Conservation (phyloP, 37 sponge, comb jelly and placozoan species). For the Theonella swinhoei region DNA sequence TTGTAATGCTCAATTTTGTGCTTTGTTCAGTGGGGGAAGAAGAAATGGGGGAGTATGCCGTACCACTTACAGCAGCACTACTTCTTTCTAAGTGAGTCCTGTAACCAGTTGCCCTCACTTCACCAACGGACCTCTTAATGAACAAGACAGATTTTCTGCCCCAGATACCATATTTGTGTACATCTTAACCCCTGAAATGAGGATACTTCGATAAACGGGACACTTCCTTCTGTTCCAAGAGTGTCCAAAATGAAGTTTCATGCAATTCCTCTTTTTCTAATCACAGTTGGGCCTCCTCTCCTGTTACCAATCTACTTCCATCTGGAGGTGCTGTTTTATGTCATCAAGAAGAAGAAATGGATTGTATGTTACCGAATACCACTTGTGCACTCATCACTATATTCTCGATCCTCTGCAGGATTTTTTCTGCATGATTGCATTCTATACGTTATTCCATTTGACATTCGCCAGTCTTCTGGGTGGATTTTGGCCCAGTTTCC, state of each 20-base stretch:
- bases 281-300: conserved; percentile 77
- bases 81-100: conserved; percentile 74
- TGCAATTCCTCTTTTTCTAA: neutral
- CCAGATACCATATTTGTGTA: too few species aligned
- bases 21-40: conserved; percentile 66
- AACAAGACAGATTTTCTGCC: too few species aligned
- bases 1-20: too few species aligned
- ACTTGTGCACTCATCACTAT: neutral
- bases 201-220: too few species aligned
- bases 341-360: conserved; percentile 44
- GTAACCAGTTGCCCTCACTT: neutral
- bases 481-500: conserved; percentile 71
- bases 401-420: conserved; percentile 34
- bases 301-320: conserved; percentile 87
- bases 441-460: conserved; percentile 50
- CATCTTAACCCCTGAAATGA: too few species aligned
- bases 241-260: neutral
- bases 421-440: conserved; percentile 32
- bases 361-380: conserved; percentile 27
- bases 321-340: conserved; percentile 67
- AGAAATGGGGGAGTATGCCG: conserved; percentile 58
- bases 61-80: conserved; percentile 81
- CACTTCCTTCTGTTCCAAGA: too few species aligned
- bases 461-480: conserved; percentile 59
- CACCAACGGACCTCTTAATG: neutral